Evolutionary conservation across 2,888 invertebrate genomes (phyloP), one percentile per base, ranked within the genome.

Genomic region (Apantesis nais): DNA sequence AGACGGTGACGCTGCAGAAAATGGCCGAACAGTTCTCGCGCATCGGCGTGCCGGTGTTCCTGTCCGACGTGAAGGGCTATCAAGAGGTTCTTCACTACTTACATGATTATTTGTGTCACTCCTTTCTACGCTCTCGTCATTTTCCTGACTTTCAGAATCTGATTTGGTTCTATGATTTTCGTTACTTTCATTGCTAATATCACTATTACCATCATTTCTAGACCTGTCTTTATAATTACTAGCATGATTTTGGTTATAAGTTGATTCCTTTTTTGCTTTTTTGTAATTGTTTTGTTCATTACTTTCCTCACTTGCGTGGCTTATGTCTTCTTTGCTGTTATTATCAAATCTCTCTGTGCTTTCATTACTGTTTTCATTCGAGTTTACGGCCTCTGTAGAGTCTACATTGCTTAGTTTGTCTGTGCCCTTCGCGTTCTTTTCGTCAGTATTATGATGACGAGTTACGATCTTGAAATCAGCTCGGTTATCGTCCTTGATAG

Each of bases 391-490:
- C 73, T 76, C 76, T 31, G 22, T 74, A 5, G 79, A 79, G 39
- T 80, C 75, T 39, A 80, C 71, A 60, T 72, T 83, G 71, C 83
- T 80, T 58, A 70, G 74, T 69, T 75, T 82, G 62, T 77, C 76
- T 72, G 72, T 64, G 61, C 71, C 78, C 29, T 74, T 69, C 63
- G 76, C 72, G 14, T 65, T 75, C 65, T 72, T 72, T 55, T 62
- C 29, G 61, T 76, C 76, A 39, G 70, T 63, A 44, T 80, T 75
- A 37, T 64, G 83, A 78, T 94, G 94, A 55, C 88, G 76, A 1
- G 93, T 91, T 83, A 92, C 88, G 68, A 93, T 90, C 67, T 90
- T 89, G 73, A 92, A 93, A 82, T 93, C 89, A 58, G 93, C 93
- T 82, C 94, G 82, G 65, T 88, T 83, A 5, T 88, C 84, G 48